Conservation (phyloP, 2,888 invertebrate species). For the Heliconius cydno region DNA sequence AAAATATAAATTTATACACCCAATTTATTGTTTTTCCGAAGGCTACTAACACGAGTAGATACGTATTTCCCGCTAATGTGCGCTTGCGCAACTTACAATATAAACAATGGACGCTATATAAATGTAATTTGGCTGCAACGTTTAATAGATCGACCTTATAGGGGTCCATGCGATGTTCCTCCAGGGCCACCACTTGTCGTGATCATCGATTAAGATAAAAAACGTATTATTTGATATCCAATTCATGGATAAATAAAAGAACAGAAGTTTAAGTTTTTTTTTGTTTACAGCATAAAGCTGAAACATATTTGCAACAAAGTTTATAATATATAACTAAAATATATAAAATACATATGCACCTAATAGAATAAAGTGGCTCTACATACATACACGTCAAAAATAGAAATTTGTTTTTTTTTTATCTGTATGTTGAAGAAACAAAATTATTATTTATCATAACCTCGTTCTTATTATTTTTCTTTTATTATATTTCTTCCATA, state of each 20-base stretch:
- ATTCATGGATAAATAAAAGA: neutral
- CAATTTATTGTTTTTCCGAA: slow-evolving; percentile 16
- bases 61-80: slow-evolving; percentile 1
- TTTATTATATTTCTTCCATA: too few species aligned
- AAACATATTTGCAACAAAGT: too few species aligned
- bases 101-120: slow-evolving; percentile 28
- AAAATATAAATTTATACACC: neutral
- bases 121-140: slow-evolving; percentile 29
- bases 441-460: too few species aligned
- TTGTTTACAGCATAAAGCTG: too few species aligned
- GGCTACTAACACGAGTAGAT: slow-evolving; percentile 1
- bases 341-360: too few species aligned
- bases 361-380: too few species aligned
- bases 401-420: too few species aligned
- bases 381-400: too few species aligned
- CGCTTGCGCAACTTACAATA: slow-evolving; percentile 25
- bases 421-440: too few species aligned
- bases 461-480: too few species aligned
- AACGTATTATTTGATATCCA: neutral
- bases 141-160: slow-evolving; percentile 31
- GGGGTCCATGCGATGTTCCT: slow-evolving; percentile 21
- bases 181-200: slow-evolving; percentile 22
- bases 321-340: too few species aligned
- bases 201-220: slow-evolving; percentile 22
- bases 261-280: too few species aligned